Evolutionary conservation across 2,888 invertebrate species (phyloP).

Genomic region (Acrobasis consociella): DNA sequence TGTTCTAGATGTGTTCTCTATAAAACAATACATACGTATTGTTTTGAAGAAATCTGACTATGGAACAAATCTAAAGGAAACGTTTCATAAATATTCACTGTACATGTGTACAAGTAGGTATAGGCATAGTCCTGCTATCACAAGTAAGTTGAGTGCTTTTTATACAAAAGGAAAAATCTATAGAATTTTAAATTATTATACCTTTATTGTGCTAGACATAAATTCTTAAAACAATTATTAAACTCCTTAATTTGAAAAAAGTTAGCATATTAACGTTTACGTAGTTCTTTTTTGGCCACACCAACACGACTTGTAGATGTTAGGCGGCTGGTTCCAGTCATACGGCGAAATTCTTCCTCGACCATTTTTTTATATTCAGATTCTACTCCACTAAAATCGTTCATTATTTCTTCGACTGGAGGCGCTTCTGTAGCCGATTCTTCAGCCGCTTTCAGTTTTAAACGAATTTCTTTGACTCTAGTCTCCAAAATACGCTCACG

Average conservation of each 20-base stretch:
- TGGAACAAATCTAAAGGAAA: neutral
- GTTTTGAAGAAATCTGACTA: neutral
- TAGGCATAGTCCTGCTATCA: too few relatives aligned
- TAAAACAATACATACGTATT: too few relatives aligned
- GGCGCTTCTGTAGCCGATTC: constrained; percentile 46
- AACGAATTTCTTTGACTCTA: constrained; percentile 89
- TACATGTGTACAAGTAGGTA: too few relatives aligned
- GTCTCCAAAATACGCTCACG: constrained; percentile 94
- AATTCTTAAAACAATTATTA: neutral
- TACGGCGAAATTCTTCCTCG: constrained; percentile 41
- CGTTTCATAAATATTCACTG: too few relatives aligned
- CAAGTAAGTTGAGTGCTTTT: too few relatives aligned
- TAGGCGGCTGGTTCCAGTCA: constrained; percentile 25
- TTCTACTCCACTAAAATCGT: constrained; percentile 45
- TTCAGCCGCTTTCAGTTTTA: constrained; percentile 76
- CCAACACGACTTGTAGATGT: neutral
- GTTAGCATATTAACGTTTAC: constrained; percentile 29
- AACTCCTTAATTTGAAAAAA: neutral
- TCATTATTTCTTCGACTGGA: constrained; percentile 9
- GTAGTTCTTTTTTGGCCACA: constrained; percentile 22
- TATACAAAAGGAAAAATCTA: too few relatives aligned
- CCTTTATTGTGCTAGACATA: too few relatives aligned
- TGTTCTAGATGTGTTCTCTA: neutral
- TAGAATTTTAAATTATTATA: too few relatives aligned
- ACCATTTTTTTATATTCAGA: constrained; percentile 71